phyloP scores from a whole-genome alignment of 1,140 invertebrate genomes.

The Lepidurus packardi region DNA sequence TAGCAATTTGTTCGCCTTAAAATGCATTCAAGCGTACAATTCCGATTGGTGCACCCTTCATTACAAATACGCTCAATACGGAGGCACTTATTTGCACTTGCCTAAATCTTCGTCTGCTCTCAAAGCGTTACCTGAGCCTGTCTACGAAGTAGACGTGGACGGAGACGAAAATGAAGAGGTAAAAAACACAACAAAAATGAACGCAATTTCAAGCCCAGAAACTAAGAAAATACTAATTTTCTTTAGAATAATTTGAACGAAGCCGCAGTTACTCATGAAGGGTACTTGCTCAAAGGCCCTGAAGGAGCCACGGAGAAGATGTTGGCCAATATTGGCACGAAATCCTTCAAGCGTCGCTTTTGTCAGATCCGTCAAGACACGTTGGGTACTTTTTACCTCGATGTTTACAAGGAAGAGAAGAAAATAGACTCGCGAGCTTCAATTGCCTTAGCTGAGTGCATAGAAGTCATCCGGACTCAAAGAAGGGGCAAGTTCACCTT shows the following conservation, averaged over 20 bases:
- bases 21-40: constrained; percentile 79
- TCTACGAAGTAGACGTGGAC: constrained; percentile 76
- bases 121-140: constrained; percentile 24
- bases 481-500: constrained; percentile 69
- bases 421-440: constrained; percentile 81
- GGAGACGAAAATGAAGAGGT: constrained; percentile 73
- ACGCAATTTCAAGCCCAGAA: not conserved
- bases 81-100: constrained; percentile 73
- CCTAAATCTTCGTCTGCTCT: constrained; percentile 49
- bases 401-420: constrained; percentile 88
- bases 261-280: constrained; percentile 55
- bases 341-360: constrained; percentile 81
- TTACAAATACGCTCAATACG: constrained; percentile 80
- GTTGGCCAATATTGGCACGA: constrained; percentile 77
- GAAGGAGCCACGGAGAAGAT: constrained; percentile 74
- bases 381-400: constrained; percentile 82
- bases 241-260: constrained; percentile 33
- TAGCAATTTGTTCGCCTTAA: constrained; percentile 68
- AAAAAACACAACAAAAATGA: constrained; percentile 36
- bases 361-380: constrained; percentile 62
- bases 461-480: constrained; percentile 58
- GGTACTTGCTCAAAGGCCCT: constrained; percentile 82
- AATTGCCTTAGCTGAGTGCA: constrained; percentile 90
- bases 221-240: not conserved
- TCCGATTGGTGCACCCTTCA: constrained; percentile 79